Base-by-base conservation (phyloP, 2,888 invertebrate genomes). In the Phaonia tiefii region DNA sequence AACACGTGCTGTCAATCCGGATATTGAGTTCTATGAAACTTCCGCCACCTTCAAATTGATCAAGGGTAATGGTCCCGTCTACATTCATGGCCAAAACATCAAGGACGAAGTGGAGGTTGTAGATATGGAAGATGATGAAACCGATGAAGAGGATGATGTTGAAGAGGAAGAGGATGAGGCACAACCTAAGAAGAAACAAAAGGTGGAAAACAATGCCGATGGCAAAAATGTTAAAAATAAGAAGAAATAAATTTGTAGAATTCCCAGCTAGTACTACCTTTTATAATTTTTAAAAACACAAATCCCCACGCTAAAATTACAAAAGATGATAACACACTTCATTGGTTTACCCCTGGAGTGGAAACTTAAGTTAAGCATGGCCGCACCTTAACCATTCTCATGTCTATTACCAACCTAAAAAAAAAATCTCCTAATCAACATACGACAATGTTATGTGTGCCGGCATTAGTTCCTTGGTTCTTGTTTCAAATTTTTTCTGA, bases 21-120 rank as follows among this genome's bases (percentile, higher is more conserved):
- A 96, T 90, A 93, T 97, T 83, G 95, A 96, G 88, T 96, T 96
- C 91, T 96, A 96, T 8, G 96, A 96, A 91, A 95, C 96, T 66
- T 96, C 96, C 69, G 96, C 96, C 83, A 96, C 95, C 83, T 96
- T 96, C 89, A 95, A 94, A 86, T 93, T 96, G 79, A 92, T 94
- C 84, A 94, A 94, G 92, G 95, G 95, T 72, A 93, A 92, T 83
- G 96, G 96, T 2, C 96, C 96, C 25, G 95, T 97, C 83, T 96
- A 96, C 87, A 93, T 97, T 90, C 95, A 96, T 86, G 96, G 96
- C 13, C 96, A 96, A 88, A 96, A 96, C 90, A 92, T 96, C 86
- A 95, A 95, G 85, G 95, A 96, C 92, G 96, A 96, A 89, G 94
- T 94, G 84, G 96, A 96, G 92, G 95, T 95, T 83, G 95, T 95